phyloP scores from a whole-genome alignment of 2,113 vertebrate genomes.

The Capra hircus region DNA sequence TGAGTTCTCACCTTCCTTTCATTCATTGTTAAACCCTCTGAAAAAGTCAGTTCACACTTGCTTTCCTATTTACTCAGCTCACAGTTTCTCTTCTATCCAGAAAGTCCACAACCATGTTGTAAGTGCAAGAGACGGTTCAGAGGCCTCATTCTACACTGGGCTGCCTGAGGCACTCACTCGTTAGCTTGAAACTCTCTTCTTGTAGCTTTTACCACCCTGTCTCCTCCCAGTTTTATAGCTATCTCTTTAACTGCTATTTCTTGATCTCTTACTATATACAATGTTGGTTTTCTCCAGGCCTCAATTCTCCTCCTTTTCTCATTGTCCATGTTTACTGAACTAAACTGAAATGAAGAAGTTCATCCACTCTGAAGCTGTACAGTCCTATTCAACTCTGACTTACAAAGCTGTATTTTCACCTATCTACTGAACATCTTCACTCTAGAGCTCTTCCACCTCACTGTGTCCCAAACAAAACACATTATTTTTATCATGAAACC shows the following conservation, averaged over 20 bases:
- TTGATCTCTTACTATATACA: neutral
- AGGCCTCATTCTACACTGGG: neutral
- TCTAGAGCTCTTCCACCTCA: neutral
- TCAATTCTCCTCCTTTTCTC: neutral
- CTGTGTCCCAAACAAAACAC: neutral
- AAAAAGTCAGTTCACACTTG: neutral
- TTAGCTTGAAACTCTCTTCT: neutral
- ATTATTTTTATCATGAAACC: neutral
- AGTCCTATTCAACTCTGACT: neutral
- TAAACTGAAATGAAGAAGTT: neutral
- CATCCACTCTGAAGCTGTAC: neutral
- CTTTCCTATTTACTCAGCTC: neutral
- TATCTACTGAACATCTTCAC: neutral
- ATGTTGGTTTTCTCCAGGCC: neutral
- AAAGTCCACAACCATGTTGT: neutral
- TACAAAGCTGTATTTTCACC: neutral
- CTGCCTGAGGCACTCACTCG: neutral
- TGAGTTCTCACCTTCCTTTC: neutral
- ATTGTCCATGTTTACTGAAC: neutral
- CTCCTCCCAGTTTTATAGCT: neutral
- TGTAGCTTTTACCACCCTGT: neutral
- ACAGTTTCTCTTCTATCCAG: neutral
- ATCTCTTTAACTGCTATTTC: neutral
- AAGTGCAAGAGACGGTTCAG: neutral
- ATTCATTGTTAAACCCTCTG: neutral